Percentiles rank a stretch among this genome's conserved stretches.
Conservation (phyloP, 2,113 vertebrate genomes). For the Diadophis punctatus region DNA sequence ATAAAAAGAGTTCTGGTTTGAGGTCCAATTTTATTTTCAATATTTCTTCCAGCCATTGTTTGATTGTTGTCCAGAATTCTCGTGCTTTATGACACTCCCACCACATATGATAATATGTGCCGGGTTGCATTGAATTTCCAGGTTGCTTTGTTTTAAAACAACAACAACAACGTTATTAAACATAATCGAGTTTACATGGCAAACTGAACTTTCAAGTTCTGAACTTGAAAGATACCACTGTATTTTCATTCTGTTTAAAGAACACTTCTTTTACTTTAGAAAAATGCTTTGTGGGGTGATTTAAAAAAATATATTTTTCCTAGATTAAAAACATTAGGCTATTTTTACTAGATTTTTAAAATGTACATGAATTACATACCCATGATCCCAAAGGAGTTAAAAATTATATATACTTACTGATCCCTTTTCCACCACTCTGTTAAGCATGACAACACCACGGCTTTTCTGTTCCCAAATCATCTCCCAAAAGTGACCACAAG, state of each 20-base stretch:
- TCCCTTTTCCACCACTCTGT: constrained; percentile 97
- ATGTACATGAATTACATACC: not conserved
- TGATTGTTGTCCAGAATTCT: too few relatives aligned
- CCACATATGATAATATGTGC: too few relatives aligned
- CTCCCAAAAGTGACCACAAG: constrained; percentile 98
- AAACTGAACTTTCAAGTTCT: not conserved
- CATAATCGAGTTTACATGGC: not conserved
- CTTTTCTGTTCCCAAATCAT: constrained; percentile 98
- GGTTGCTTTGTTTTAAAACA: not conserved
- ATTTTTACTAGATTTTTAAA: not conserved
- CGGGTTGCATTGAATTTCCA: not conserved
- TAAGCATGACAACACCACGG: constrained; percentile 95
- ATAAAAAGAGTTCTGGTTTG: too few relatives aligned
- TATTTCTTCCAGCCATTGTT: too few relatives aligned
- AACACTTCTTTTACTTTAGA: not conserved
- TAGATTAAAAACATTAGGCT: not conserved
- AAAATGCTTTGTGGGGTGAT: not conserved
- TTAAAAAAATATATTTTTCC: too few relatives aligned
- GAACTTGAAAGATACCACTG: not conserved
- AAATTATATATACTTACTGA: constrained; percentile 76
- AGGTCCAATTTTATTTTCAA: too few relatives aligned
- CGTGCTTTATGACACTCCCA: too few relatives aligned
- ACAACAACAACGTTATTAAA: too few relatives aligned
- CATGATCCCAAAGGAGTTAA: not conserved
- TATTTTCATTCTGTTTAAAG: not conserved